Evolutionary conservation across 2,888 invertebrate genomes (phyloP).

Genomic region (Nomada ruficornis): DNA sequence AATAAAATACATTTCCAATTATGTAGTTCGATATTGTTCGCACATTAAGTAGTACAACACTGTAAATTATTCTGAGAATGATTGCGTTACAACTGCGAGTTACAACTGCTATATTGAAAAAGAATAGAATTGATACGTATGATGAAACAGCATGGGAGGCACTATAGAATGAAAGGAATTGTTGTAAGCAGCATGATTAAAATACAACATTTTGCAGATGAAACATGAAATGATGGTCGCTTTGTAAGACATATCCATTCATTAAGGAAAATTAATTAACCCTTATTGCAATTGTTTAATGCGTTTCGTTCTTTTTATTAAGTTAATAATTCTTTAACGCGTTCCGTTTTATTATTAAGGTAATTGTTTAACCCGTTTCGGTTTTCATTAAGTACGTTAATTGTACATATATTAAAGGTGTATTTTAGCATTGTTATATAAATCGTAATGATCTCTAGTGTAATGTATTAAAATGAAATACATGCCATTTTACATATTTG

Average conservation of each 20-base stretch:
- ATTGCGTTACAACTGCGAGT: too few relatives aligned
- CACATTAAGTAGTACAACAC: too few relatives aligned
- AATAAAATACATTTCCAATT: too few relatives aligned
- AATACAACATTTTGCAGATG: constrained; percentile 13
- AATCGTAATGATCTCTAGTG: constrained; percentile 22
- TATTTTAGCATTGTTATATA: constrained; percentile 8
- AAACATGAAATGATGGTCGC: constrained; percentile 6
- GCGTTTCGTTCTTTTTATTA: too few relatives aligned
- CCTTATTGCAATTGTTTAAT: too few relatives aligned
- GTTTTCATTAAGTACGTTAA: neutral
- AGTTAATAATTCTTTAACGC: too few relatives aligned
- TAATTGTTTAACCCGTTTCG: constrained; percentile 6
- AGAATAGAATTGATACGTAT: constrained; percentile 1
- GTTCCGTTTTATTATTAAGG: neutral
- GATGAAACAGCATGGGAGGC: neutral
- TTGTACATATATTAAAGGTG: neutral
- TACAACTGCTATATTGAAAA: neutral
- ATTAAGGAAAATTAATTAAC: too few relatives aligned
- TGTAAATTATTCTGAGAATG: too few relatives aligned
- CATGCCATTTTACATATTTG: constrained; percentile 30
- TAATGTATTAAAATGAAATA: constrained; percentile 21
- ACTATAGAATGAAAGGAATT: neutral
- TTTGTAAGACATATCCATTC: too few relatives aligned
- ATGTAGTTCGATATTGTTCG: too few relatives aligned
- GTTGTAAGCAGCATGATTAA: constrained; percentile 7